Evolutionary conservation across 2,797 vertebrate genomes (phyloP).

Genomic region (Pygocentrus nattereri): DNA sequence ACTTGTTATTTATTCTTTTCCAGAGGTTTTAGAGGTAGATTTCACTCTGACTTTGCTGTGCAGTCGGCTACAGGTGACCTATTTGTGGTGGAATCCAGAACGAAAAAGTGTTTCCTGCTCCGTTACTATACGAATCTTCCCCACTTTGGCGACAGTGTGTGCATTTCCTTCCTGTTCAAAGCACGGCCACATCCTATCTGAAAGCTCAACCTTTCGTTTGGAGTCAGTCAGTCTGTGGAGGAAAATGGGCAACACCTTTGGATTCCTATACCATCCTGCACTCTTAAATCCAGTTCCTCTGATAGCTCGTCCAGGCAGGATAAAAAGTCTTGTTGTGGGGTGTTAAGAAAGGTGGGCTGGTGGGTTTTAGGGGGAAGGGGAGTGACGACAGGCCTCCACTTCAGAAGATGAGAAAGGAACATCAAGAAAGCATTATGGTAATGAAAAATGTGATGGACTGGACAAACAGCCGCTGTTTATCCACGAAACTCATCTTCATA

Average conservation of each 20-base stretch:
- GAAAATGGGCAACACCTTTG: constrained; percentile 14
- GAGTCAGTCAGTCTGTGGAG: constrained; percentile 54
- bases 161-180: constrained; percentile 74
- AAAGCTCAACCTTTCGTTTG: constrained; percentile 63
- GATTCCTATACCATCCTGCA: constrained; percentile 1
- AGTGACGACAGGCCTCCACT: constrained; percentile 79
- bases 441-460: constrained; percentile 61
- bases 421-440: constrained; percentile 77
- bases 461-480: constrained; percentile 63
- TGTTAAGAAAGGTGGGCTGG: constrained; percentile 59
- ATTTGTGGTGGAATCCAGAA: constrained; percentile 20
- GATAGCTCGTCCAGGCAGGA: constrained; percentile 28
- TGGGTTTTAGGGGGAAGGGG: constrained; percentile 45
- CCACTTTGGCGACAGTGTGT: constrained; percentile 83
- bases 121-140: constrained; percentile 76
- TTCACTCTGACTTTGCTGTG: constrained; percentile 78
- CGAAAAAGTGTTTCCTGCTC: constrained; percentile 70
- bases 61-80: constrained; percentile 31
- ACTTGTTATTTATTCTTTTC: constrained; percentile 59
- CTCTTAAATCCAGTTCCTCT: constrained; percentile 8
- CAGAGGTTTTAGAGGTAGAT: constrained; percentile 78
- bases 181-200: too few species aligned
- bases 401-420: constrained; percentile 70
- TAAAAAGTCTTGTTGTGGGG: constrained; percentile 61
- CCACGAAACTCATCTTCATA: constrained; percentile 58